These are phyloP conservation scores for Dromococcyx pavoninus DNA, from an alignment of 2,797 vertebrate species.

Conservation along the genomic window DNA sequence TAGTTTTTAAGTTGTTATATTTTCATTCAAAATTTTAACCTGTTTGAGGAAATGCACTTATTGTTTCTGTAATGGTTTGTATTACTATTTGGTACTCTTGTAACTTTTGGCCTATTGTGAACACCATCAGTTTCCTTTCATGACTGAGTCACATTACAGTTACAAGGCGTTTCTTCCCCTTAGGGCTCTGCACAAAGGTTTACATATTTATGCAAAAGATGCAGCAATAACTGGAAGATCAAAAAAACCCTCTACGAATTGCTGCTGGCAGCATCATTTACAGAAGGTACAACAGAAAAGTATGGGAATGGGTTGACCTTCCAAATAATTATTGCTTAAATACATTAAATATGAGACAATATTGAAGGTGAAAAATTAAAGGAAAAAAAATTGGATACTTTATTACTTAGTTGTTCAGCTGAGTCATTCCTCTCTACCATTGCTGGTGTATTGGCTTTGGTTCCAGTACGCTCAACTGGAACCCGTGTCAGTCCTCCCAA, in stretches of 20 bases:
- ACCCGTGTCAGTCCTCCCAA: background rate
- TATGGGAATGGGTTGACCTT: background rate
- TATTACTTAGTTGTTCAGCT: background rate
- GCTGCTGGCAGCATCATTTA: background rate
- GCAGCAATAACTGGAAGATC: background rate
- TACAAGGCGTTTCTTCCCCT: background rate
- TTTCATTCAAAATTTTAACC: slow-evolving; percentile 13
- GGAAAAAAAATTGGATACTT: background rate
- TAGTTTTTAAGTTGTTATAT: slow-evolving; percentile 23
- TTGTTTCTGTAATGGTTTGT: background rate
- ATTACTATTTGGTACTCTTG: background rate
- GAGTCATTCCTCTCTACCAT: background rate
- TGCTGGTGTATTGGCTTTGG: background rate
- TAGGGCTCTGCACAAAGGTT: background rate
- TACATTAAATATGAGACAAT: background rate
- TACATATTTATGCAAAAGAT: background rate
- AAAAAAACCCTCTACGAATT: background rate
- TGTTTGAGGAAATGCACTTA: background rate
- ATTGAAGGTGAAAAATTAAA: background rate
- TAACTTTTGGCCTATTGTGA: background rate
- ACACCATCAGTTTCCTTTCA: background rate
- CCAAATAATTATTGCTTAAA: background rate
- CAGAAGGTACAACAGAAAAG: background rate
- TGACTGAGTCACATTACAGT: background rate
- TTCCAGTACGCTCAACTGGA: background rate